A percentile compares a stretch with the other conserved stretches of the same genome.
Evolutionary conservation across 2,888 invertebrate genomes (phyloP).

Genomic region (Limnephilus rhombicus): DNA sequence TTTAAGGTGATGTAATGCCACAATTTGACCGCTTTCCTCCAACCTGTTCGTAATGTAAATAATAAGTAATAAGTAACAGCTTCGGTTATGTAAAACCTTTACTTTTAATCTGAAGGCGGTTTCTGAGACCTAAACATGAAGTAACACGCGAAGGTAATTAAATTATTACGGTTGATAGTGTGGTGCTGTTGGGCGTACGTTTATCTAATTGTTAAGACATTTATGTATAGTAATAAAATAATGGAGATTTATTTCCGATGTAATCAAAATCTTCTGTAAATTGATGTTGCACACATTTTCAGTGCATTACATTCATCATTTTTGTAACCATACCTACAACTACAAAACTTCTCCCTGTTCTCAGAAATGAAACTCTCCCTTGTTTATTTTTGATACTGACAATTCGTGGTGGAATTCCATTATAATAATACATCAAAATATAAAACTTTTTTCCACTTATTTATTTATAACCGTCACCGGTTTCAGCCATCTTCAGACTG

Average conservation of each 20-base stretch:
- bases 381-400: no score
- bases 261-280: background rate
- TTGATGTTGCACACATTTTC: background rate
- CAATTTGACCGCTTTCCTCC: slow-evolving; percentile 32
- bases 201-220: background rate
- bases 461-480: no score
- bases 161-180: background rate
- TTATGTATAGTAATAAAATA: background rate
- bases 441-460: no score
- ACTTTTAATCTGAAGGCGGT: slow-evolving; percentile 8
- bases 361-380: no score
- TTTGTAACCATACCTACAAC: no score
- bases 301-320: no score
- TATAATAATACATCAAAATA: no score
- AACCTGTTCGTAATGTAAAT: slow-evolving; percentile 26
- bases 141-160: background rate
- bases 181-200: background rate
- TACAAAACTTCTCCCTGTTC: no score
- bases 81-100: slow-evolving; percentile 4
- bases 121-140: background rate
- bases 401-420: no score
- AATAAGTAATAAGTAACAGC: background rate
- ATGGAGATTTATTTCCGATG: background rate
- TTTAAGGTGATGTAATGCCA: background rate
- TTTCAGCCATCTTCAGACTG: no score